Base-by-base conservation (phyloP, 2,113 vertebrate species). In the Hippocampus barbouri region DNA sequence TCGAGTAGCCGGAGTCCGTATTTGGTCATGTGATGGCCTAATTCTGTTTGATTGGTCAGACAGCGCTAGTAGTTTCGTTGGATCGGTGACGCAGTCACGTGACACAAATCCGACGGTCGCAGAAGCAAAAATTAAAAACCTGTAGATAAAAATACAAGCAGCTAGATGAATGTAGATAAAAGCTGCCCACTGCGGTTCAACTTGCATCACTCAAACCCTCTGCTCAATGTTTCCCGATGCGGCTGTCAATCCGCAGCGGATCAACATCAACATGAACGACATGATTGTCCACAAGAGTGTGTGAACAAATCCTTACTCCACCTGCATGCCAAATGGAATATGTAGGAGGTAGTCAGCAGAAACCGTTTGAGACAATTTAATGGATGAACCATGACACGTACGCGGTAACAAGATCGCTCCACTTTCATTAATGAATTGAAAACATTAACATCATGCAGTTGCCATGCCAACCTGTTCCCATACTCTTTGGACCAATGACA, bases 391-490 rank as follows among this genome's bases (percentile, higher is more conserved):
- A 21, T 41, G 61, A 63, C 61, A 41, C 9, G 9, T 27, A 27
- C 56, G 27, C 25, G 68, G 61, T 41, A 53, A 79, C 49, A 73
- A 51, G 59, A 84, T 78, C 71, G 66, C 45, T 72, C 67, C 71
- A 60, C 60, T 75, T 71, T 72, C 68, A 83, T 84, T 77, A 78
- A 78, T 85, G 73, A 69, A 73, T 72, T 75, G 76, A 83, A 71
- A 64, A 79, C 63, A 64, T 79, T 80, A 53, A 81, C 76, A 75
- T 75, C 75, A 85, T 80, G 80, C 85, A 78, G 88, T 89, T 90
- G 79, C 89, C 87, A 90, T 89, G 87, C 80, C 88, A 90, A 90
- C 88, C 80, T 63, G 79, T 86, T 74, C 81, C 73, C 79, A 81
- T 76, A 70, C 82, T 81, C 76, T 74, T 79, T 69, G 69, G n/a